phyloP scores from a whole-genome alignment of 2,797 vertebrate genomes.

The Gobionotothen gibberifrons region DNA sequence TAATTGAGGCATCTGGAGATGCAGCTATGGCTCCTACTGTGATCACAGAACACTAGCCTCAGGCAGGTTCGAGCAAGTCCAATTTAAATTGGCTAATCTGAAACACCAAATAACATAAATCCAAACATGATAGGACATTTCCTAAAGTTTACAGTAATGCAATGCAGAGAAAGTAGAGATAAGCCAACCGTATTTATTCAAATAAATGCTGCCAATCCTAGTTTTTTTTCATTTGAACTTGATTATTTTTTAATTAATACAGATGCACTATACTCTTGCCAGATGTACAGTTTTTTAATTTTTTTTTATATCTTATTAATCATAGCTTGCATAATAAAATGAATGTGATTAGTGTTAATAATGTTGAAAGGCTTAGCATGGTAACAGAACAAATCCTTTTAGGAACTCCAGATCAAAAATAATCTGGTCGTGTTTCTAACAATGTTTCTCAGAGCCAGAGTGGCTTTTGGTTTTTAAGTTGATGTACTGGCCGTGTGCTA shows the following conservation, averaged over 20 bases:
- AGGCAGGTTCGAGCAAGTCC: neutral
- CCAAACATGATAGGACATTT: neutral
- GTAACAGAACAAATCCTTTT: constrained; percentile 17
- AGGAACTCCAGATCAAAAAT: neutral
- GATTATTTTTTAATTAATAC: too few relatives aligned
- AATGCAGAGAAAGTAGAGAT: neutral
- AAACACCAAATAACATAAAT: neutral
- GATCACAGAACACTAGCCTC: constrained; percentile 3
- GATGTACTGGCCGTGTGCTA: constrained; percentile 1
- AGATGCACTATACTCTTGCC: too few relatives aligned
- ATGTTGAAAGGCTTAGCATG: constrained; percentile 15
- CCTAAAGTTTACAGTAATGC: neutral
- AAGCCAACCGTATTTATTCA: too few relatives aligned
- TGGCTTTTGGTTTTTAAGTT: neutral
- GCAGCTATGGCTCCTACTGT: neutral
- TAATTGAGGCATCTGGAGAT: too few relatives aligned
- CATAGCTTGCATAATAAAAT: constrained; percentile 30
- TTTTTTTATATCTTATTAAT: neutral
- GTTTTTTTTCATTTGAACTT: too few relatives aligned
- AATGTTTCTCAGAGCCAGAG: neutral
- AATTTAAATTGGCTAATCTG: neutral
- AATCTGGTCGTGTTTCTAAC: neutral
- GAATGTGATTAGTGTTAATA: constrained; percentile 29
- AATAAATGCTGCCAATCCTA: too few relatives aligned
- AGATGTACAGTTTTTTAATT: too few relatives aligned